Percentiles rank a stretch among this genome's conserved stretches.
Evolutionary conservation across 2,113 vertebrate species (phyloP).

Genomic region (Camelus bactrianus): DNA sequence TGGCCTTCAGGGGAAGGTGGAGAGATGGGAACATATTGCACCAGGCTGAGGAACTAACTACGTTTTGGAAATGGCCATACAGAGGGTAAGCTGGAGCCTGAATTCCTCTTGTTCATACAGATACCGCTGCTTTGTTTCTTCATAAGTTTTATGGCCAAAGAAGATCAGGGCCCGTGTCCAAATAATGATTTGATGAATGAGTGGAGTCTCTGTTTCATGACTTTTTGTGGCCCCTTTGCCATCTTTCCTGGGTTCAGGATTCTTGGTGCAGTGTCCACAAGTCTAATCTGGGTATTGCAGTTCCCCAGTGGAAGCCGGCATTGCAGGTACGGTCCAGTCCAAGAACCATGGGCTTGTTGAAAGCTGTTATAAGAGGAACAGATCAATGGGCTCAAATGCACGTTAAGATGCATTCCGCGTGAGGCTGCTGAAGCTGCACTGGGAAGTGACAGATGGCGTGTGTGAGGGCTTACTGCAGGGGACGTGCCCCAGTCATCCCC

Average conservation of each 20-base stretch:
- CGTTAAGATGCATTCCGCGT: rapidly evolving
- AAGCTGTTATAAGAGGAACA: background rate
- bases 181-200: background rate
- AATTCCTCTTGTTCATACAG: rapidly evolving
- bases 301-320: rapidly evolving
- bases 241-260: background rate
- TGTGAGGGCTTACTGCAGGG: rapidly evolving
- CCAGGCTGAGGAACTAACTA: background rate
- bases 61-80: background rate
- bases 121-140: rapidly evolving
- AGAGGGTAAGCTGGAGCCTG: rapidly evolving
- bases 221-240: background rate
- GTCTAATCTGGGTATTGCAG: rapidly evolving
- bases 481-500: rapidly evolving
- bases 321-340: rapidly evolving
- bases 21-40: rapidly evolving
- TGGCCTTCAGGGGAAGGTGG: background rate
- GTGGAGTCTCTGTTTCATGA: rapidly evolving
- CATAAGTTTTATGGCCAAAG: background rate
- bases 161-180: rapidly evolving
- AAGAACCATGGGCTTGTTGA: background rate
- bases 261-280: background rate
- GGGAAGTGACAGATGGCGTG: background rate
- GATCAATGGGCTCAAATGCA: rapidly evolving
- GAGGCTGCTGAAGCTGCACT: background rate